phyloP scores from a whole-genome alignment of 1,140 invertebrate genomes.

The Rhysida immarginata region DNA sequence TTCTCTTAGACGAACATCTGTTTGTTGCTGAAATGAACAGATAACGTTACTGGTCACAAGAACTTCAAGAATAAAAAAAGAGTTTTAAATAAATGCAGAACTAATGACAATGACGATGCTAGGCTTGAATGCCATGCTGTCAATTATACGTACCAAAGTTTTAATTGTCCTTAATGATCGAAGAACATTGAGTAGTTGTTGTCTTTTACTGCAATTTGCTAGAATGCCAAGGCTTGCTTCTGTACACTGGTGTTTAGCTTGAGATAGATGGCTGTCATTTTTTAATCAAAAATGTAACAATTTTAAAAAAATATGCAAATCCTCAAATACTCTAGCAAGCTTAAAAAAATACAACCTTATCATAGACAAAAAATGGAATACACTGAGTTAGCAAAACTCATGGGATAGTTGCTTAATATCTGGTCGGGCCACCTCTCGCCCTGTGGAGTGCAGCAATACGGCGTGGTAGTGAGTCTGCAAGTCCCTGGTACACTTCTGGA shows the following conservation, averaged over 20 bases:
- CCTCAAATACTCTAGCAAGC: not conserved
- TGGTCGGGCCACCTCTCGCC: too few relatives aligned
- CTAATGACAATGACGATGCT: not conserved
- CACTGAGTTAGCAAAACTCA: too few relatives aligned
- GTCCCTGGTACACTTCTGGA: too few relatives aligned
- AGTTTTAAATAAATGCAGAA: not conserved
- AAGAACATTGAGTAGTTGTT: slow-evolving; percentile 57
- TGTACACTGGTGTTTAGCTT: slow-evolving; percentile 64
- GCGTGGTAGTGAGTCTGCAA: too few relatives aligned
- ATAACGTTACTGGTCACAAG: too few relatives aligned
- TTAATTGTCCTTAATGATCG: slow-evolving; percentile 64
- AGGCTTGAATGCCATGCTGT: slow-evolving; percentile 16
- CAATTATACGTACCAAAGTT: slow-evolving; percentile 52
- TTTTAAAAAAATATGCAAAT: slow-evolving; percentile 2
- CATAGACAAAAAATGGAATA: not conserved
- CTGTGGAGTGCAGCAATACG: too few relatives aligned
- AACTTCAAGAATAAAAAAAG: too few relatives aligned
- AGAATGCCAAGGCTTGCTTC: slow-evolving; percentile 69
- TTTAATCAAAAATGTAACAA: not conserved
- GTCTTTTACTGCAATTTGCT: slow-evolving; percentile 69
- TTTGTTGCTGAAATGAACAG: slow-evolving; percentile 58
- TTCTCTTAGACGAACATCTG: slow-evolving; percentile 65
- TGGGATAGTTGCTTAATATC: too few relatives aligned
- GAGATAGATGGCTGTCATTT: slow-evolving; percentile 36
- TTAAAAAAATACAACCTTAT: not conserved